phyloP scores from a whole-genome alignment of 2,797 vertebrate genomes.

The Parambassis ranga region DNA sequence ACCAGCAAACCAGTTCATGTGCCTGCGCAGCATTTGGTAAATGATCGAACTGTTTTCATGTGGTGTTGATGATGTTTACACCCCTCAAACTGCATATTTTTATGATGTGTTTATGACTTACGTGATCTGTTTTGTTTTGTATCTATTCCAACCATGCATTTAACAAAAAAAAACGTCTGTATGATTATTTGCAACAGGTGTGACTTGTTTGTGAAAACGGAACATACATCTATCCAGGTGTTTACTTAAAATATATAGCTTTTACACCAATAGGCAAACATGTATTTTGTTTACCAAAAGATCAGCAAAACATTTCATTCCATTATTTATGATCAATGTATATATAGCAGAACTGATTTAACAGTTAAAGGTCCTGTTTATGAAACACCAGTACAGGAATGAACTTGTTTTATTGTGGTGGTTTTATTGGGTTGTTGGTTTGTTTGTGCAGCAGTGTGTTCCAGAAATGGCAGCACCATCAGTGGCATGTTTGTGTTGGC shows the following conservation, averaged over 20 bases:
- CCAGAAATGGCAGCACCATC: slow-evolving; percentile 67
- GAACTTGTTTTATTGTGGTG: slow-evolving; percentile 26
- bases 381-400: slow-evolving; percentile 13
- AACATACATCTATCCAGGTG: not conserved
- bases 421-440: slow-evolving; percentile 36
- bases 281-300: no score
- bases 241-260: not conserved
- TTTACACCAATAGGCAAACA: not conserved
- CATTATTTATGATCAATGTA: not conserved
- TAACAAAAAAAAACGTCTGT: no score
- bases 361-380: not conserved
- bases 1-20: not conserved
- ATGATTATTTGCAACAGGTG: slow-evolving; percentile 37
- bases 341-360: not conserved
- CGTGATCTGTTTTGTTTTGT: not conserved
- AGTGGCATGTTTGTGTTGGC: slow-evolving; percentile 66
- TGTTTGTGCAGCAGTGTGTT: slow-evolving; percentile 52
- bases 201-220: not conserved
- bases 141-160: not conserved
- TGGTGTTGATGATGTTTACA: not conserved
- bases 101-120: not conserved
- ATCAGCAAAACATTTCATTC: no score
- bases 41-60: no score
- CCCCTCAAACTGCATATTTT: not conserved
- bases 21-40: not conserved